Conservation (phyloP, 2,888 invertebrate species). For the Caenorhabditis sp. region DNA sequence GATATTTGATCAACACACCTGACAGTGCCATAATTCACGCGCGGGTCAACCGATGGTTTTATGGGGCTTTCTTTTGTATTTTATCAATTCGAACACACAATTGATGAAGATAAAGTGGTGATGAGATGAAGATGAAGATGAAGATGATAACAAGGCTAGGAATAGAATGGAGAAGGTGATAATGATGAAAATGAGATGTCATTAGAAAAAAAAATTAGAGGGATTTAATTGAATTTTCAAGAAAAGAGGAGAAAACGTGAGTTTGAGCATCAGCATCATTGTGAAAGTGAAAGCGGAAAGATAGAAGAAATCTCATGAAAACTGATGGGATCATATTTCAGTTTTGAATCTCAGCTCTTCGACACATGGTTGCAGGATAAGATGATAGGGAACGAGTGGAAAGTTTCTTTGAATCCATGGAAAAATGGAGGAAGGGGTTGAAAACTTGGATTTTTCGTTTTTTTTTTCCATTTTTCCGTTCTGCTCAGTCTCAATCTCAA, state of each 20-base stretch:
- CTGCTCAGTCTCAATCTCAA: too few relatives aligned
- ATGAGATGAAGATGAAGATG: constrained; percentile 18
- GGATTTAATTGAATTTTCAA: too few relatives aligned
- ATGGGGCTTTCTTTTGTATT: constrained; percentile 42
- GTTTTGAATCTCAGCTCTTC: constrained; percentile 2
- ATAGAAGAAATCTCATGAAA: constrained; percentile 16
- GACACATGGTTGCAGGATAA: constrained; percentile 22
- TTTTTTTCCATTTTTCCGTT: too few relatives aligned
- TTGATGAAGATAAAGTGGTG: constrained; percentile 52
- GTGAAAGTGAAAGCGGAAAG: constrained; percentile 1
- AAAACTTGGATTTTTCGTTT: too few relatives aligned
- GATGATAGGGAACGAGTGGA: constrained; percentile 4
- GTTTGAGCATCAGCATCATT: constrained; percentile 3
- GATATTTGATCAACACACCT: constrained; percentile 58
- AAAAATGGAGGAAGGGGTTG: too few relatives aligned
- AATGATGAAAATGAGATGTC: background rate
- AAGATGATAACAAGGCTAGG: background rate
- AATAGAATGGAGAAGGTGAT: constrained; percentile 15
- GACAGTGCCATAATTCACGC: constrained; percentile 59
- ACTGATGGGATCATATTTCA: constrained; percentile 56
- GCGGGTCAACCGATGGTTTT: constrained; percentile 28
- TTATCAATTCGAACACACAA: constrained; percentile 35
- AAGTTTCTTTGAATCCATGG: too few relatives aligned
- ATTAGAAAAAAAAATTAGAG: too few relatives aligned
- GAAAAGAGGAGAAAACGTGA: too few relatives aligned